A percentile compares a stretch with the other conserved stretches of the same genome.
Evolutionary conservation across 2,888 invertebrate species (phyloP).

Genomic region (Hedya salicella): DNA sequence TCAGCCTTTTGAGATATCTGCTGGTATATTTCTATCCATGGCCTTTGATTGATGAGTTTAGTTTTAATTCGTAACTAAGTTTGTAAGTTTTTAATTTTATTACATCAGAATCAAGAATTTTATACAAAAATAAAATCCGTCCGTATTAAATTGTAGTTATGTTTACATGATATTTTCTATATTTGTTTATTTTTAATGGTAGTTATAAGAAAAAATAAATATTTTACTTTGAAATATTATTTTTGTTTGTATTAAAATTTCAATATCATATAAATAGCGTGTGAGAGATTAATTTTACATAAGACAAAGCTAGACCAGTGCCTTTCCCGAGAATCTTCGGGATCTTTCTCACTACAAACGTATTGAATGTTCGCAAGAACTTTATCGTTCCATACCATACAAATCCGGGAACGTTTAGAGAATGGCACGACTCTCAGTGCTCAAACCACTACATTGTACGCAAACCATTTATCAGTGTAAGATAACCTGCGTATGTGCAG

Average conservation of each 20-base stretch:
- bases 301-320: too few relatives aligned
- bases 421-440: too few relatives aligned
- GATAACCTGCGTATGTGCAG: slow-evolving; percentile 18
- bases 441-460: too few relatives aligned
- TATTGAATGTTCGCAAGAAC: too few relatives aligned
- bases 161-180: background rate
- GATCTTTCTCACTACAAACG: too few relatives aligned
- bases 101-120: background rate
- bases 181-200: background rate
- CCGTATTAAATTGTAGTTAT: slow-evolving; percentile 1
- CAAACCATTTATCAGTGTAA: background rate
- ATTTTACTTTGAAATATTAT: background rate
- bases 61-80: background rate
- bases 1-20: background rate
- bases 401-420: too few relatives aligned
- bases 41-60: background rate
- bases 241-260: background rate
- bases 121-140: slow-evolving; percentile 2
- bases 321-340: too few relatives aligned
- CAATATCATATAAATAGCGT: too few relatives aligned
- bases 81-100: background rate
- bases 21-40: background rate
- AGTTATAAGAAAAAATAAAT: slow-evolving; percentile 4
- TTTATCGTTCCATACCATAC: too few relatives aligned
- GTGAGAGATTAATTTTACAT: too few relatives aligned